Conservation (phyloP, 2,888 invertebrate genomes). For the Cylindroiulus punctatus region DNA sequence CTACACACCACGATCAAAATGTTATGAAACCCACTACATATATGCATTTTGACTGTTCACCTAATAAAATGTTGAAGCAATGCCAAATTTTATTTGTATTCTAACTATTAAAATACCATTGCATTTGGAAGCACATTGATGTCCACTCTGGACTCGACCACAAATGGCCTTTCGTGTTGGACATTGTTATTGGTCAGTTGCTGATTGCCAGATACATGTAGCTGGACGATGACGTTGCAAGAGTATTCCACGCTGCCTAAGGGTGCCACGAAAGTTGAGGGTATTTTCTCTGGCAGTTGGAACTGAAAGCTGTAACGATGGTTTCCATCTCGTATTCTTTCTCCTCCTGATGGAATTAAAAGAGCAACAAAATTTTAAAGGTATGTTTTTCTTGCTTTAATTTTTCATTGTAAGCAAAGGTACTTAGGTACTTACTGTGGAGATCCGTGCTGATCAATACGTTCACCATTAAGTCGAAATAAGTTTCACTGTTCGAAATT, state of each 20-base stretch:
- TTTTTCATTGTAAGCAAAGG: no score
- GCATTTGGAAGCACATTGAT: neutral
- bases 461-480: neutral
- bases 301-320: neutral
- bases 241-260: neutral
- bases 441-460: neutral
- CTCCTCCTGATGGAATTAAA: neutral
- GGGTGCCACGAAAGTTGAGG: neutral
- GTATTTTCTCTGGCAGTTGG: neutral
- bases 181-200: neutral
- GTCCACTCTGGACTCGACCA: neutral
- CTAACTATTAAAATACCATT: neutral
- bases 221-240: neutral
- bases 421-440: neutral
- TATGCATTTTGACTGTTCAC: no score
- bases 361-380: neutral
- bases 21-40: no score
- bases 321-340: neutral
- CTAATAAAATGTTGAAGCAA: no score
- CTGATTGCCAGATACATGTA: neutral
- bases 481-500: neutral
- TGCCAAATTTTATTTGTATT: no score
- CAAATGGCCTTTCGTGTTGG: neutral
- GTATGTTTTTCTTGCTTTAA: no score
- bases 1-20: no score